These are phyloP conservation scores for Siniperca chuatsi DNA, from an alignment of 2,113 vertebrate species.

Conservation along the genomic window DNA sequence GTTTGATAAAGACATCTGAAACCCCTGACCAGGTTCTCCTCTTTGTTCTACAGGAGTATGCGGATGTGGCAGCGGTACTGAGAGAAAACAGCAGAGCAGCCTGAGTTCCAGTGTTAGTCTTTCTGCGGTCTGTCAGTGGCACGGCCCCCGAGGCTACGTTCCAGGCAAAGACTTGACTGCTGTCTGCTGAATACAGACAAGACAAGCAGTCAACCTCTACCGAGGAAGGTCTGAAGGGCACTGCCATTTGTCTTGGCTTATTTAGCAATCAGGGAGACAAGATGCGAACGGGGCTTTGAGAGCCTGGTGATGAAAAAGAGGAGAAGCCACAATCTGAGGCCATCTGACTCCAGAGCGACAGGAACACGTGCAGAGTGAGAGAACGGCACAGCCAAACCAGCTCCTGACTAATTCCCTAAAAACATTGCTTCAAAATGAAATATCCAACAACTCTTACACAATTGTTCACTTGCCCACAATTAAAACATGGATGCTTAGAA, in stretches of 20 bases:
- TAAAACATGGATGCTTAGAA: neutral
- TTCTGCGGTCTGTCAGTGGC: constrained; percentile 42
- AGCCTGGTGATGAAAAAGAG: constrained; percentile 23
- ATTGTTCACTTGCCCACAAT: neutral
- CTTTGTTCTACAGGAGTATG: constrained; percentile 29
- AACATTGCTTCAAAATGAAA: neutral
- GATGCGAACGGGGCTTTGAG: constrained; percentile 31
- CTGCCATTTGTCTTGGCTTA: constrained; percentile 61
- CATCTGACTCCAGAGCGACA: neutral
- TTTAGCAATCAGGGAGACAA: constrained; percentile 58
- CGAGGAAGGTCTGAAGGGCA: constrained; percentile 61
- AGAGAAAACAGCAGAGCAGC: constrained; percentile 42
- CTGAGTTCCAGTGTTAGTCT: constrained; percentile 14
- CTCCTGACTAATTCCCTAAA: neutral
- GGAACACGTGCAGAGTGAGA: neutral
- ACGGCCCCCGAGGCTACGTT: constrained; percentile 48
- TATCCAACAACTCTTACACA: too few species aligned
- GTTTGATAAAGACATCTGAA: constrained; percentile 44
- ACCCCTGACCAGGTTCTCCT: constrained; percentile 35
- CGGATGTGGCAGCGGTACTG: constrained; percentile 18
- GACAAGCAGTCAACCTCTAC: constrained; percentile 45
- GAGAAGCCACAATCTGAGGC: constrained; percentile 12
- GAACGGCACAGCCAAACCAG: neutral
- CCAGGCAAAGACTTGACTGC: constrained; percentile 44
- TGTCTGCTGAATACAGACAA: constrained; percentile 65